Percentiles rank a stretch among this genome's conserved stretches.
Evolutionary conservation across 1,140 invertebrate genomes (phyloP).

Genomic region (Diorhabda elongata): DNA sequence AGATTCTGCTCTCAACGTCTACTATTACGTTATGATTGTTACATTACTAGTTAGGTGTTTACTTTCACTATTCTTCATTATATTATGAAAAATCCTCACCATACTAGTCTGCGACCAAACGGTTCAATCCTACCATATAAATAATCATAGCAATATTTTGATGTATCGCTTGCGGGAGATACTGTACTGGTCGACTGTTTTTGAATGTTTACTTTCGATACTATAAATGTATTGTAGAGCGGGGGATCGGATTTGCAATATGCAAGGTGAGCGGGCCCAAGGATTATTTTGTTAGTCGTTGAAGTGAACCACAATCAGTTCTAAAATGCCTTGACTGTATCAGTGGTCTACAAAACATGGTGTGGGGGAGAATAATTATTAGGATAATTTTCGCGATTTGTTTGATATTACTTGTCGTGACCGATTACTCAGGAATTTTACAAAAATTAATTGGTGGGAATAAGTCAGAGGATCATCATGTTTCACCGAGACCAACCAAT

Average conservation of each 20-base stretch:
- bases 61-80: not conserved
- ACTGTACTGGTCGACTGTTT: not conserved
- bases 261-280: conserved; percentile 30
- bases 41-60: not conserved
- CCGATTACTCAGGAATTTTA: conserved; percentile 42
- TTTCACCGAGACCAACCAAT: conserved; percentile 39
- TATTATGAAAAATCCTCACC: not conserved
- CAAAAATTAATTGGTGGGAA: conserved; percentile 41
- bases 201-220: not conserved
- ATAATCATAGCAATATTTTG: too few relatives aligned
- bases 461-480: conserved; percentile 29
- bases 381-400: conserved; percentile 40
- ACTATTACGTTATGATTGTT: too few relatives aligned
- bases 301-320: conserved; percentile 14
- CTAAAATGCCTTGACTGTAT: conserved; percentile 10
- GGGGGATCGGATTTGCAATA: conserved; percentile 16
- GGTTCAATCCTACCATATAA: too few relatives aligned
- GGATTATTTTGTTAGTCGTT: conserved; percentile 17
- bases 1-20: too few relatives aligned
- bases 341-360: conserved; percentile 25
- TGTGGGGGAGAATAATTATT: conserved; percentile 39
- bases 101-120: too few relatives aligned
- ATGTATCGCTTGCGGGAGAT: too few relatives aligned
- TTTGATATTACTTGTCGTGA: conserved; percentile 39
- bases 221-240: not conserved